phyloP scores from a whole-genome alignment of 2,113 vertebrate genomes.

The Silurus glanis region DNA sequence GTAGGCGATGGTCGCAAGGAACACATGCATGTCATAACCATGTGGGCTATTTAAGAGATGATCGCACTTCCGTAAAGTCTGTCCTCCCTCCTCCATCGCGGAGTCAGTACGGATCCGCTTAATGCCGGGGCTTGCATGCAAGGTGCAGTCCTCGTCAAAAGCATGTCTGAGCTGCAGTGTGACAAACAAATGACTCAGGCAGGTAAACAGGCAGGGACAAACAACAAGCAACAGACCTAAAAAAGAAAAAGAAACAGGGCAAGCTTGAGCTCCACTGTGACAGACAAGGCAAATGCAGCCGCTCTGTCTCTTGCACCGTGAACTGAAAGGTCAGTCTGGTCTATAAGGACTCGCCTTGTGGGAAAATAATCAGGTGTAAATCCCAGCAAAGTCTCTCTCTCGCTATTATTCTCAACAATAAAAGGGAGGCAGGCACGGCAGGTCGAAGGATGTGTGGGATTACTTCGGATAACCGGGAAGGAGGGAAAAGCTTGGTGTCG shows the following conservation, averaged over 20 bases:
- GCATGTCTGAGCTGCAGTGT: conserved; percentile 42
- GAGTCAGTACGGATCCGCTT: conserved; percentile 39
- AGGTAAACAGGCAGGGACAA: conserved; percentile 55
- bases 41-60: conserved; percentile 16
- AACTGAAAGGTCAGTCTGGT: conserved; percentile 50
- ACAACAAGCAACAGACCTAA: conserved; percentile 40
- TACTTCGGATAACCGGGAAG: conserved; percentile 45
- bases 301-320: conserved; percentile 30
- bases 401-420: conserved; percentile 52
- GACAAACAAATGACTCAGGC: conserved; percentile 54
- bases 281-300: conserved; percentile 21
- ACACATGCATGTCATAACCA: conserved; percentile 22
- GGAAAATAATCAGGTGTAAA: conserved; percentile 54
- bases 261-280: conserved; percentile 4
- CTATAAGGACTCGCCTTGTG: conserved; percentile 37
- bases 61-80: conserved; percentile 29
- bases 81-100: conserved; percentile 31
- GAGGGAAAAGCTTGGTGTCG: conserved; percentile 41
- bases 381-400: conserved; percentile 43
- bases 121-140: conserved; percentile 51
- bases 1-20: not conserved
- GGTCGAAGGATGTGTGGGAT: conserved; percentile 45
- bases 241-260: conserved; percentile 13
- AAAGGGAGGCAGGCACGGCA: conserved; percentile 31
- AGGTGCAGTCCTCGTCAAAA: conserved; percentile 46